These are phyloP conservation scores for Colletes collaris DNA, from an alignment of 2,888 invertebrate species.

Conservation along the genomic window DNA sequence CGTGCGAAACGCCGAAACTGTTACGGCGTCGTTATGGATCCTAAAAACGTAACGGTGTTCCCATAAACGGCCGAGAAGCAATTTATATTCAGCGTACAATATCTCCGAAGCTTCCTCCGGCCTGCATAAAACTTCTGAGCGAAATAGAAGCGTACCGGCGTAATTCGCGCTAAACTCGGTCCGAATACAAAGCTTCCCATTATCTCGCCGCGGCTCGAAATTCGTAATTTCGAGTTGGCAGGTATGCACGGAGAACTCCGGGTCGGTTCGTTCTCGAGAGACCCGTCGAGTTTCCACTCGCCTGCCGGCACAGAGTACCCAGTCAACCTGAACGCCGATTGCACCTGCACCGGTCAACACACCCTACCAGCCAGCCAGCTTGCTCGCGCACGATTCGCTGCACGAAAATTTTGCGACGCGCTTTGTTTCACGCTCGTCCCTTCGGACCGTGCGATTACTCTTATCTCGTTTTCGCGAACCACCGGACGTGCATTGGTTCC, in stretches of 20 bases:
- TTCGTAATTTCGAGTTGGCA: constrained; percentile 8
- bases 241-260: not conserved
- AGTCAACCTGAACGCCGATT: constrained; percentile 60
- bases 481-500: too few species aligned
- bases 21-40: not conserved
- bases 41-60: constrained; percentile 46
- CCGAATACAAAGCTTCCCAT: constrained; percentile 51
- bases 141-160: constrained; percentile 40
- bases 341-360: constrained; percentile 45
- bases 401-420: not conserved
- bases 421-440: not conserved
- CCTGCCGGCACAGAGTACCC: constrained; percentile 30
- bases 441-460: not conserved
- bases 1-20: constrained; percentile 7
- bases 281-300: constrained; percentile 36
- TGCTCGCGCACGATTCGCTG: not conserved
- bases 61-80: constrained; percentile 24
- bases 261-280: constrained; percentile 29
- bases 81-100: constrained; percentile 47
- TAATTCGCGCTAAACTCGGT: constrained; percentile 43
- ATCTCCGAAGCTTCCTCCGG: not conserved
- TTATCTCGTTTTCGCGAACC: too few species aligned
- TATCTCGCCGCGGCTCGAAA: constrained; percentile 4
- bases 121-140: constrained; percentile 15
- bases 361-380: not conserved